Conservation (phyloP, 1,140 invertebrate species). For the Battus philenor region DNA sequence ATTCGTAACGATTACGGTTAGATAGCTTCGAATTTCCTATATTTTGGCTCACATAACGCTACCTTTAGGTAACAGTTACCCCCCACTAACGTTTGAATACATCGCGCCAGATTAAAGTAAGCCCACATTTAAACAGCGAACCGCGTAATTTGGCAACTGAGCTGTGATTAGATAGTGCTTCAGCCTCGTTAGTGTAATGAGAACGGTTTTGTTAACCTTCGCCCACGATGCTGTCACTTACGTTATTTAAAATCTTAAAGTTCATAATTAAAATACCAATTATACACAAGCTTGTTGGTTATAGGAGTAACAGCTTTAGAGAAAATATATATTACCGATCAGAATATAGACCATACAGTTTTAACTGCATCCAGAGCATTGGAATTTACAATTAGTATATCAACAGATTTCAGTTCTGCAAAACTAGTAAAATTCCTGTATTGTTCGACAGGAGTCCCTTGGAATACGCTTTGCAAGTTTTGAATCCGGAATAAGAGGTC, state of each 20-base stretch:
- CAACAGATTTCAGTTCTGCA: too few relatives aligned
- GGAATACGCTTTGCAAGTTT: too few relatives aligned
- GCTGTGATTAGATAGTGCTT: conserved; percentile 71
- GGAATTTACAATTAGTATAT: too few relatives aligned
- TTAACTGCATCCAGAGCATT: too few relatives aligned
- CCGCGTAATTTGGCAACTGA: conserved; percentile 70
- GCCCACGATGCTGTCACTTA: conserved; percentile 26
- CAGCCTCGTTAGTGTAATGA: conserved; percentile 65
- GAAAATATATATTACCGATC: too few relatives aligned
- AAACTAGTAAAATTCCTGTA: too few relatives aligned
- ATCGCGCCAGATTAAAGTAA: conserved; percentile 62
- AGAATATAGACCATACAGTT: too few relatives aligned
- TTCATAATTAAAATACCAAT: conserved; percentile 13
- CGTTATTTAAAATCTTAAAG: conserved; percentile 27
- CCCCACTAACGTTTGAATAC: conserved; percentile 25
- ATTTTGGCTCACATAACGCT: conserved; percentile 5
- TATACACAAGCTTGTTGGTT: too few relatives aligned
- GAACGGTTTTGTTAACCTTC: conserved; percentile 57
- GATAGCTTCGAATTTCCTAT: conserved; percentile 6
- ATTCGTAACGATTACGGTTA: conserved; percentile 9
- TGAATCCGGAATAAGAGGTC: too few relatives aligned
- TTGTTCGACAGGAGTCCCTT: too few relatives aligned
- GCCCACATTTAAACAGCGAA: conserved; percentile 61
- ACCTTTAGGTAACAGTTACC: conserved; percentile 7
- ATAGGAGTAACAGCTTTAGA: too few relatives aligned